Percentiles rank a stretch among this genome's conserved stretches.
These are phyloP conservation scores for Pseudonaja textilis DNA, from an alignment of 2,113 vertebrate species.

Conservation along the genomic window DNA sequence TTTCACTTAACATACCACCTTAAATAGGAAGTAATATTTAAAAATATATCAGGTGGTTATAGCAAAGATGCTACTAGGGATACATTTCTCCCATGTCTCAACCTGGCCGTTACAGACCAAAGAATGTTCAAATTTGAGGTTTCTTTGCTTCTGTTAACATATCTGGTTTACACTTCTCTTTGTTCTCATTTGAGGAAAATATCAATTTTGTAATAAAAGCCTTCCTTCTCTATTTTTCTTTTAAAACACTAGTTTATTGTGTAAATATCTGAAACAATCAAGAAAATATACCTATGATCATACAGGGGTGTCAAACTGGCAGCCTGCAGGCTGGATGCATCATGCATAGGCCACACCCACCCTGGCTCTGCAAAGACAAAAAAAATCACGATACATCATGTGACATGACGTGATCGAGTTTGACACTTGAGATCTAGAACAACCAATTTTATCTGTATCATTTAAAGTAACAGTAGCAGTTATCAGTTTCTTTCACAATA, in stretches of 20 bases:
- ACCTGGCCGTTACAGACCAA: not conserved
- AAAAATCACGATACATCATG: no score
- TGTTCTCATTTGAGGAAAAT: not conserved
- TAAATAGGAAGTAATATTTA: not conserved
- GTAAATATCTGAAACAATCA: not conserved
- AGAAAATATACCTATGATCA: not conserved
- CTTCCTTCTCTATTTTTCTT: not conserved
- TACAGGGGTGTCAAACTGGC: no score
- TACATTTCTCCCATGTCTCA: not conserved
- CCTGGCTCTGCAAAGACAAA: no score
- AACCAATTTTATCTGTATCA: not conserved
- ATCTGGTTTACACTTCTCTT: not conserved
- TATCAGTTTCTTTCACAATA: not conserved
- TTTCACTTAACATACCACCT: not conserved
- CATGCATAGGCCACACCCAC: fast-evolving
- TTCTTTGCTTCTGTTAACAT: not conserved
- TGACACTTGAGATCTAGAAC: not conserved
- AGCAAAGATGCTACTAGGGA: not conserved
- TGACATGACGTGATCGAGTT: no score
- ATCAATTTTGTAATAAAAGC: not conserved
- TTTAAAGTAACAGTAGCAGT: not conserved
- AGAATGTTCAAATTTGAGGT: not conserved
- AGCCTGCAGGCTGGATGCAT: no score
- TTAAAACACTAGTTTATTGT: not conserved
- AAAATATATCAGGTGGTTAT: not conserved